Conservation (phyloP, 2,113 vertebrate species). For the Datnioides undecimradiatus region DNA sequence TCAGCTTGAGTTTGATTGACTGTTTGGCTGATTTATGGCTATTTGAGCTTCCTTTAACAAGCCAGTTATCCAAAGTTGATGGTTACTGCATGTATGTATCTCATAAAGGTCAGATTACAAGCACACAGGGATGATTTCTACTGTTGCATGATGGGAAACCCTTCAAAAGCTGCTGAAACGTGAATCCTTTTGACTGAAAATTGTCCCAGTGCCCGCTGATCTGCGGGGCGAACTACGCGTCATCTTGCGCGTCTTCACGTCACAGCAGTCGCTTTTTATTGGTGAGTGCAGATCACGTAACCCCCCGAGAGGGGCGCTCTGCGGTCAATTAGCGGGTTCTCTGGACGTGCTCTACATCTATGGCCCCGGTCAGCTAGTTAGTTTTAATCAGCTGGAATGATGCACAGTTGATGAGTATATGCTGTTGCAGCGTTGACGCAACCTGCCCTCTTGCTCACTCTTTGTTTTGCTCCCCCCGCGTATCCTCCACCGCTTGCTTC, state of each 20-base stretch:
- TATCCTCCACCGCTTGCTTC: background rate
- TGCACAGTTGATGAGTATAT: background rate
- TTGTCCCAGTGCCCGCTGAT: too few species aligned
- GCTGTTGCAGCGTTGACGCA: background rate
- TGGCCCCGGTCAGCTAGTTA: background rate
- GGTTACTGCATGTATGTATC: too few species aligned
- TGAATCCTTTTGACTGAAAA: too few species aligned
- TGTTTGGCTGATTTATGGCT: background rate
- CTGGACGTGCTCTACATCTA: background rate
- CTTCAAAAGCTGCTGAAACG: too few species aligned
- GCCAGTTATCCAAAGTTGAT: background rate
- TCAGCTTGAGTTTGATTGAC: background rate
- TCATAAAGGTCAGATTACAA: too few species aligned
- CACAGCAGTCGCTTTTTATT: background rate
- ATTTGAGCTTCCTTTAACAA: background rate
- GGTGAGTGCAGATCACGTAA: background rate
- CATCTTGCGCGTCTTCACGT: too few species aligned
- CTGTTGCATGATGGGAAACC: too few species aligned
- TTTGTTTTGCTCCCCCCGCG: background rate
- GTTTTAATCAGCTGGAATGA: background rate
- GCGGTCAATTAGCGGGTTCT: background rate
- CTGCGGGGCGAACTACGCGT: too few species aligned
- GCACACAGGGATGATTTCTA: too few species aligned
- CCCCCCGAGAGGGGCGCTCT: too few species aligned
- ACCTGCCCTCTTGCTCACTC: slow-evolving; percentile 7